A percentile compares a stretch with the other conserved stretches of the same genome.
phyloP scores from a whole-genome alignment of 2,797 vertebrate genomes.

The Apogon hyalosoma region DNA sequence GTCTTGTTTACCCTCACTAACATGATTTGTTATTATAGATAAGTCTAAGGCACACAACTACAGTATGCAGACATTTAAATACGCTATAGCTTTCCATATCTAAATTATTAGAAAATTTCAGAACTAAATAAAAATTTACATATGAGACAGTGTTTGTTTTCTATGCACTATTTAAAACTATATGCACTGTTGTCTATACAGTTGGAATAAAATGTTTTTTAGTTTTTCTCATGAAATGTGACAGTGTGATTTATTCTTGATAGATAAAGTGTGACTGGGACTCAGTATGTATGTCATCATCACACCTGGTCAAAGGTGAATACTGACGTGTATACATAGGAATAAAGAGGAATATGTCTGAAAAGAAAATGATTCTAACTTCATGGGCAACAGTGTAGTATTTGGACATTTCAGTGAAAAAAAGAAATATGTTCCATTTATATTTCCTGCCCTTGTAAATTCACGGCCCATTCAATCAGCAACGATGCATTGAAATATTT shows the following conservation, averaged over 20 bases:
- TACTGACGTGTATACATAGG: too few species aligned
- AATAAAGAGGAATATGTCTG: too few species aligned
- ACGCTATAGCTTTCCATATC: background rate
- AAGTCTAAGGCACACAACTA: background rate
- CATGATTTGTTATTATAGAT: conserved; percentile 22
- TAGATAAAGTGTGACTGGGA: too few species aligned
- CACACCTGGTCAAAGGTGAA: too few species aligned
- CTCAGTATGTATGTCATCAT: too few species aligned
- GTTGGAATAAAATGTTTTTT: too few species aligned
- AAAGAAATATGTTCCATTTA: conserved; percentile 8
- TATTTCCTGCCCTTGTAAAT: conserved; percentile 33
- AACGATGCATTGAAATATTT: conserved; percentile 58
- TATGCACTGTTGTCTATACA: too few species aligned
- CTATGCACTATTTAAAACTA: too few species aligned
- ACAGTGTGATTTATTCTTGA: too few species aligned
- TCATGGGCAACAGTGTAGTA: too few species aligned
- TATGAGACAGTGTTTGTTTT: background rate
- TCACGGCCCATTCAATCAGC: conserved; percentile 40
- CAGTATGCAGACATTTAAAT: background rate
- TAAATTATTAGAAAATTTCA: background rate
- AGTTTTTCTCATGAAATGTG: too few species aligned
- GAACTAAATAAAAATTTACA: background rate
- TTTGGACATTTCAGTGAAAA: background rate
- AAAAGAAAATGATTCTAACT: too few species aligned
- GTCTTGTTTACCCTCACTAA: conserved; percentile 56